phyloP scores from a whole-genome alignment of 2,888 invertebrate genomes.

The Gortyna flavago region DNA sequence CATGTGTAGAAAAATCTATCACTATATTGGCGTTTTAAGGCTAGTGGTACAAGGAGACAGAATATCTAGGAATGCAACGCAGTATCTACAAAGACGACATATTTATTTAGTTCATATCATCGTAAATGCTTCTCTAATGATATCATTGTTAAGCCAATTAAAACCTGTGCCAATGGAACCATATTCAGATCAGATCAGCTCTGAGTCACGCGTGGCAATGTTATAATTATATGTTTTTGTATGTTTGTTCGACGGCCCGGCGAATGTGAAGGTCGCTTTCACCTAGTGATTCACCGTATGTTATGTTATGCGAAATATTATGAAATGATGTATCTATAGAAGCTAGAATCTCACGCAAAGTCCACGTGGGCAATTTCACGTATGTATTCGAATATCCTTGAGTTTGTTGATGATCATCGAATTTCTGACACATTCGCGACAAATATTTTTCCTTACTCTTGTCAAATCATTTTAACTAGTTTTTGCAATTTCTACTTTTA shows the following conservation, averaged over 20 bases:
- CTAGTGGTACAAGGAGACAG: slow-evolving; percentile 45
- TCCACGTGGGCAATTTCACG: slow-evolving; percentile 42
- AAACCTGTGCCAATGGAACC: slow-evolving; percentile 48
- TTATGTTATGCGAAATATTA: slow-evolving; percentile 63
- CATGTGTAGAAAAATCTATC: slow-evolving; percentile 48
- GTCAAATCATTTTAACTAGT: background rate
- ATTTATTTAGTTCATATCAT: slow-evolving; percentile 55
- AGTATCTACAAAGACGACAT: slow-evolving; percentile 26
- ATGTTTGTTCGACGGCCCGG: slow-evolving; percentile 65
- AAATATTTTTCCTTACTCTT: background rate
- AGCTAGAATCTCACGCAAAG: slow-evolving; percentile 7
- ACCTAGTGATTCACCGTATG: slow-evolving; percentile 73
- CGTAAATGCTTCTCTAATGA: slow-evolving; percentile 63
- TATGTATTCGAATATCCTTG: slow-evolving; percentile 14
- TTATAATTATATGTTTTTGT: slow-evolving; percentile 74
- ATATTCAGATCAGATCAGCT: slow-evolving; percentile 67
- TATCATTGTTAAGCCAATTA: slow-evolving; percentile 61
- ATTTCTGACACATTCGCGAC: slow-evolving; percentile 25
- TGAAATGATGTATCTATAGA: slow-evolving; percentile 53
- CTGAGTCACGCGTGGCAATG: slow-evolving; percentile 73
- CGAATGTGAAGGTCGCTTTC: slow-evolving; percentile 82
- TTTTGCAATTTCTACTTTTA: background rate
- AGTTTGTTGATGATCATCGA: slow-evolving; percentile 14
- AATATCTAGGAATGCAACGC: slow-evolving; percentile 43
- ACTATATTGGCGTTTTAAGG: slow-evolving; percentile 47